These are phyloP conservation scores for Pseudopodoces humilis DNA, from an alignment of 2,113 vertebrate genomes.

Conservation along the genomic window DNA sequence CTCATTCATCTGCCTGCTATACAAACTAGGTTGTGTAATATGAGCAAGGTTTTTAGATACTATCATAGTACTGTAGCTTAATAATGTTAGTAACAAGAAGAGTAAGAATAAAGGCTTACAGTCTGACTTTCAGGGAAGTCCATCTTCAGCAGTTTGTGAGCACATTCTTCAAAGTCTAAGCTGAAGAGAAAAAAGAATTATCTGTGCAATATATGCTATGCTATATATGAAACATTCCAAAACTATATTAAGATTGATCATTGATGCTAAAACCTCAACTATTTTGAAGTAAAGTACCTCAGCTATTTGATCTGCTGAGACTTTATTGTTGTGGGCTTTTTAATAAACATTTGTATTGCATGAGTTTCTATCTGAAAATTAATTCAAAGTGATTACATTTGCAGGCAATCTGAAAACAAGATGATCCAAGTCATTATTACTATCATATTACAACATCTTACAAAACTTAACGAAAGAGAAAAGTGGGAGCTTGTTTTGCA, in stretches of 20 bases:
- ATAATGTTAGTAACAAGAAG: background rate
- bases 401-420: constrained; percentile 54
- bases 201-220: background rate
- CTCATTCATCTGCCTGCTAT: background rate
- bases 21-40: background rate
- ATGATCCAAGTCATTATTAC: constrained; percentile 29
- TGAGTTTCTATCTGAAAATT: background rate
- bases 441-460: constrained; percentile 46
- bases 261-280: background rate
- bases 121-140: constrained; percentile 96
- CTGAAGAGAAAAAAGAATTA: constrained; percentile 69
- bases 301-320: background rate
- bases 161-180: constrained; percentile 99
- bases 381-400: constrained; percentile 38
- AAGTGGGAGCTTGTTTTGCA: background rate
- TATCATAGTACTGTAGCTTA: background rate
- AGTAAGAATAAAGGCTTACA: constrained; percentile 71
- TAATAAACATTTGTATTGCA: background rate
- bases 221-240: background rate
- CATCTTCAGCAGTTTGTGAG: constrained; percentile 97
- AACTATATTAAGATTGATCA: background rate
- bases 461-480: constrained; percentile 24
- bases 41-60: background rate
- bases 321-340: fast-evolving
- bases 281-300: background rate